Evolutionary conservation across 2,888 invertebrate genomes (phyloP), one percentile per base, ranked within the genome.

Genomic region (Auanema sp.): DNA sequence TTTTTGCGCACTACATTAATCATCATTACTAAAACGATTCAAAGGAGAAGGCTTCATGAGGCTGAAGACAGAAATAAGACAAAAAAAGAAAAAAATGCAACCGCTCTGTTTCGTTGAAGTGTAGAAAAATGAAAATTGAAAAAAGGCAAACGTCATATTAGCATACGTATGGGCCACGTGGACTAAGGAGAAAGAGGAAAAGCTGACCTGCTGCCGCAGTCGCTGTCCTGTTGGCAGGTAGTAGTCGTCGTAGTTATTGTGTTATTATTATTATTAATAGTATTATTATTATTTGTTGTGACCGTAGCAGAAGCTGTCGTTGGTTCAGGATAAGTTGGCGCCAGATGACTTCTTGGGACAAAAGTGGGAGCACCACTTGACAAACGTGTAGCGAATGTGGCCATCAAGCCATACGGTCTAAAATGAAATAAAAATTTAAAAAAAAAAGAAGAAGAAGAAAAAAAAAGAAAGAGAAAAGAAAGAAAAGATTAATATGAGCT

Each of bases 181-280:
- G 33, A 33, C 33, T 33, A 33, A 33, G 33, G 33, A 8, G 4
- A 33, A 33, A 16, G 5, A 16, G 8, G 21, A 21, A 18, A 44
- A 18, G 16, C 23, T 23, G n/a, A 71, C 71, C 71, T 69, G 66
- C 69, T 69, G 24, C 72, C 68, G 56, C 69, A 69, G 52, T 72
- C 72, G 53, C 69, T 69, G 58, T 69, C 69, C 47, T 60, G 60
- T 44, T 51, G 53, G 49, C 60, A 60, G 25, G 60, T 44, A 21
- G 60, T 18, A 16, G 54, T 55, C 33, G 33, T 33, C 33, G 33
- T 33, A 33, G 33, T 33, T 33, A 33, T 33, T 33, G 33, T 33
- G 33, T 33, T 33, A 33, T 33, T 33, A 33, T 33, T 33, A 33
- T 33, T 33, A 33, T 33, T 33, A 33, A 33, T 33, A 33, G 33